Base-by-base conservation (phyloP, 1,140 invertebrate species). In the Nymphalis io region DNA sequence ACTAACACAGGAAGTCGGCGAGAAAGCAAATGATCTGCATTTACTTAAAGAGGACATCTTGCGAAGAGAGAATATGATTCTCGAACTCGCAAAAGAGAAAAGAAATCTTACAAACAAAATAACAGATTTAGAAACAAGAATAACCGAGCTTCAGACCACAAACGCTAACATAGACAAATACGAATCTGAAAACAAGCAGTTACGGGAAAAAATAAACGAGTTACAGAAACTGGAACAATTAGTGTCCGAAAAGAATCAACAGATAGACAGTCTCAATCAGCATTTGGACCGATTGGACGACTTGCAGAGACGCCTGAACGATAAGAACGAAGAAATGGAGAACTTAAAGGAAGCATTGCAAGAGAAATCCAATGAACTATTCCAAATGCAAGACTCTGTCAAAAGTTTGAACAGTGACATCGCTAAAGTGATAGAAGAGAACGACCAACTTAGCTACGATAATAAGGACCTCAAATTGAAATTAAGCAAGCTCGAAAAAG, bases 21-120 rank as follows among this genome's bases (percentile, higher is more conserved):
- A 94, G 40, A 93, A 92, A 67, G 91, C 91, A 3, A 93, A 93
- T 51, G 93, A 95, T 73, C 75, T 94, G 11, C 82, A 93, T 63
- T 82, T 93, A 59, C 88, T 94, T 8, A 93, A 93, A 82, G 90
- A 93, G 67, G 94, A 94, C 71, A 93, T 94, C 46, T 81, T 92
- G 21, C 81, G 92, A 27, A 93, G 93, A 68, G 94, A 95, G 82
- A 93, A 93, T 39, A 93, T 95, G 85, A 90, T 94, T 20, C 80
- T 93, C 53, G 93, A 94, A 76, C 82, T 94, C n/a, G 92, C 92
- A 10, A 92, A 90, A 78, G 93, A 94, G 66, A 93, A 94, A 79
- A 83, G 87, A 8, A 92, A 88, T 59, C 70, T 94, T 20, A 92
- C 92, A 15, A 88, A 89, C 38, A 88, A 88, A 75, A 80, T 93